Conservation (phyloP, 2,888 invertebrate genomes). For the Epistrophella euchroma region DNA sequence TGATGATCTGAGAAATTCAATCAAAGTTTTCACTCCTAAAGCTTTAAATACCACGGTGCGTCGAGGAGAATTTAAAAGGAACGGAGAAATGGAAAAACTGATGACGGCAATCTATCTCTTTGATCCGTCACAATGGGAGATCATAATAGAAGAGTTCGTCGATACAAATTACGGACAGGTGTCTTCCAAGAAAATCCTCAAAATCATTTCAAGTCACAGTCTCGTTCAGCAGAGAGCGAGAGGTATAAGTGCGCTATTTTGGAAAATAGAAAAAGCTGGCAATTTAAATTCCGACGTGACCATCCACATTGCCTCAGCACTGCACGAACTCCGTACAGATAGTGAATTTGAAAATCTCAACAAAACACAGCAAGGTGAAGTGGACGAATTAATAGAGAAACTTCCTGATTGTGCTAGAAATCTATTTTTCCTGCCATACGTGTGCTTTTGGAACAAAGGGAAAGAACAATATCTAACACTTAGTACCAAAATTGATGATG, state of each 20-base stretch:
- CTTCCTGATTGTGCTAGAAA: conserved; percentile 25
- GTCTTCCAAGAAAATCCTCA: conserved; percentile 9
- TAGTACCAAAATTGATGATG: not conserved
- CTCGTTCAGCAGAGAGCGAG: not conserved
- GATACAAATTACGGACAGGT: not conserved
- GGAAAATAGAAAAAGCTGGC: not conserved
- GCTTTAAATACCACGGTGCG: not conserved
- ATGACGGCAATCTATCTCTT: not conserved
- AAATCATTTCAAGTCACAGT: conserved; percentile 21
- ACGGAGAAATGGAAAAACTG: conserved; percentile 11
- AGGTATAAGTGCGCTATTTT: not conserved
- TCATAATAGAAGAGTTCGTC: conserved; percentile 17
- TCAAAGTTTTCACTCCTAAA: not conserved
- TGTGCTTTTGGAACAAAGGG: conserved; percentile 34
- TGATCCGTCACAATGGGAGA: not conserved
- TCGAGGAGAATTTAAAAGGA: not conserved
- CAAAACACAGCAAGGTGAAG: not conserved
- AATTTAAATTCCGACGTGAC: not conserved
- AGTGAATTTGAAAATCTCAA: not conserved
- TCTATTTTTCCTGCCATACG: conserved; percentile 18
- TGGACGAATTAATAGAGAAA: not conserved
- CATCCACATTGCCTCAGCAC: not conserved
- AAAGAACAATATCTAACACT: conserved; percentile 13
- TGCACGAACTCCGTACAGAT: not conserved
- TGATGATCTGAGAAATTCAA: not conserved